Evolutionary conservation across 2,888 invertebrate genomes (phyloP).

Genomic region (Alentia gelatinosa): DNA sequence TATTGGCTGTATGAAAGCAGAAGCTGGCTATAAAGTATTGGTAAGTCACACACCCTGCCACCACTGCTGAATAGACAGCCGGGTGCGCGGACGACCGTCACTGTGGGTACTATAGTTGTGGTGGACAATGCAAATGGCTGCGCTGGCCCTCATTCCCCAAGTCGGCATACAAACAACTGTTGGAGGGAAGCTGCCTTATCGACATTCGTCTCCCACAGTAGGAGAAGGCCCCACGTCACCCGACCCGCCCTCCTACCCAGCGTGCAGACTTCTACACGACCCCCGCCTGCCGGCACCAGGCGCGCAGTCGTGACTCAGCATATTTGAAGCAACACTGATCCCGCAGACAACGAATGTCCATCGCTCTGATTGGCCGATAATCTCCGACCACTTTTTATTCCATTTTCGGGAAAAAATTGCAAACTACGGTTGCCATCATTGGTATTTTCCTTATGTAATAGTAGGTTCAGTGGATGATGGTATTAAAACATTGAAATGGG

Average conservation of each 20-base stretch:
- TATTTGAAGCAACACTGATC: background rate
- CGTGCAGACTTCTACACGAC: background rate
- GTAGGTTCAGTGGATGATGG: too few species aligned
- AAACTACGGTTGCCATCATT: too few species aligned
- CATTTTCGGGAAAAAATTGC: too few species aligned
- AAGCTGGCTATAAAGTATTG: too few species aligned
- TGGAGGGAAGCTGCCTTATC: background rate
- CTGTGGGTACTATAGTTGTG: background rate
- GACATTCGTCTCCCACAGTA: background rate
- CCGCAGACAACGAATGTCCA: background rate
- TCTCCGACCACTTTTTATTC: too few species aligned
- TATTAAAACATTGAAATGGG: background rate
- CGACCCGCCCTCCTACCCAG: background rate
- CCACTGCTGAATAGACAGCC: too few species aligned
- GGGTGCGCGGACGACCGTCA: background rate
- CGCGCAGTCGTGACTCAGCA: background rate
- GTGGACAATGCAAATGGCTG: background rate
- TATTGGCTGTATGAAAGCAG: too few species aligned
- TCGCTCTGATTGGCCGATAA: background rate
- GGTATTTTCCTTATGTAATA: too few species aligned
- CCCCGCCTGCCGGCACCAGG: background rate
- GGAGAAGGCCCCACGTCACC: background rate
- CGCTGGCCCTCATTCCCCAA: too few species aligned
- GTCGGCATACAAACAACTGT: background rate
- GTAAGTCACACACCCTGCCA: too few species aligned